Evolutionary conservation across 1,140 invertebrate species (phyloP).

Genomic region (Adelges cooleyi): DNA sequence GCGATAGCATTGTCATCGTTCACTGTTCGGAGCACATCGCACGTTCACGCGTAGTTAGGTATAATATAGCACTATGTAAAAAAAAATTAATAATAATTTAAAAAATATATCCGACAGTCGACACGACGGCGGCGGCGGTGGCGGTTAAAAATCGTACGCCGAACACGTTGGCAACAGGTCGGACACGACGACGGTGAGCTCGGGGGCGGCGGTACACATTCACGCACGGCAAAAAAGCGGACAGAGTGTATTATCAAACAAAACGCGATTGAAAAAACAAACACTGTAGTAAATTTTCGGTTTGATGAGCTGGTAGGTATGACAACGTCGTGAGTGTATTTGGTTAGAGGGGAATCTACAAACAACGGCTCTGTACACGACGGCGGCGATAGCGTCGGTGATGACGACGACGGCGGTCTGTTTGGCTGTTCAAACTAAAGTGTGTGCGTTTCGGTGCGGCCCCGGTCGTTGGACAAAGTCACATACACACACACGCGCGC

Average conservation of each 20-base stretch:
- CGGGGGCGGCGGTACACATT: not conserved
- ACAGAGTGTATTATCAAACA: conserved; percentile 34
- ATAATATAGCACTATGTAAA: not conserved
- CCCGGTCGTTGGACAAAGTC: too few species aligned
- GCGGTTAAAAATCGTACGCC: not conserved
- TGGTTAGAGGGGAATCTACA: too few species aligned
- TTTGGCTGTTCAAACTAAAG: not conserved
- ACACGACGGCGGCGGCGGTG: not conserved
- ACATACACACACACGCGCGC: not conserved
- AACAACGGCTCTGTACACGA: not conserved
- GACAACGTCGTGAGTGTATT: not conserved
- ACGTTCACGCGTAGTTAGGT: not conserved
- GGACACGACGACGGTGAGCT: not conserved
- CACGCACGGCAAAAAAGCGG: not conserved
- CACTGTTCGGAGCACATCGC: not conserved
- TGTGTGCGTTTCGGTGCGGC: not conserved
- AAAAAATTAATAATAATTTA: not conserved
- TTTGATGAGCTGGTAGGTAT: not conserved
- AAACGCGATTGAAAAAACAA: too few species aligned
- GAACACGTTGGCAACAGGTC: too few species aligned
- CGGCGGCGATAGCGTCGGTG: not conserved
- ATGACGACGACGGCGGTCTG: not conserved
- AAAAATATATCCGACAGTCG: not conserved
- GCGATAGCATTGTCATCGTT: conserved; percentile 38
- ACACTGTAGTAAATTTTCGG: too few species aligned